A percentile compares a stretch with the other conserved stretches of the same genome.
phyloP scores from a whole-genome alignment of 2,113 vertebrate species.

The Chiloscyllium plagiosum region DNA sequence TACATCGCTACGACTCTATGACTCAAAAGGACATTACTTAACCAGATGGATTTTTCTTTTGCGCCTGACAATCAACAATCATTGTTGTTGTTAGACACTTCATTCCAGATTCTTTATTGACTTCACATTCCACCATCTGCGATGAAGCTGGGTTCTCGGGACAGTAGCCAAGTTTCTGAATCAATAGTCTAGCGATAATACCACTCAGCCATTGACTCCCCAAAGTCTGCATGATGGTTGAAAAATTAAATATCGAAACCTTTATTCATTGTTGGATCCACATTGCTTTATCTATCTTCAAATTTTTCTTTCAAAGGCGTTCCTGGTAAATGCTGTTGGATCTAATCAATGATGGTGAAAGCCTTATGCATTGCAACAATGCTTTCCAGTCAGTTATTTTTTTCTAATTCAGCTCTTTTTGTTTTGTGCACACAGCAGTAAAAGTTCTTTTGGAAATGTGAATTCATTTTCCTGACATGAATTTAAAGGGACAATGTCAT shows the following conservation, averaged over 20 bases:
- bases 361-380: background rate
- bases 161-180: too few species aligned
- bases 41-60: too few species aligned
- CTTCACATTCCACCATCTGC: too few species aligned
- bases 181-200: too few species aligned
- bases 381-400: background rate
- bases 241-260: background rate
- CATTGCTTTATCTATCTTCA: background rate
- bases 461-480: slow-evolving; percentile 5
- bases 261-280: background rate
- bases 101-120: too few species aligned
- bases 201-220: too few species aligned
- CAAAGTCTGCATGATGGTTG: background rate
- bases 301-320: background rate
- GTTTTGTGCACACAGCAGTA: background rate
- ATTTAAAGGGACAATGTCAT: slow-evolving; percentile 13
- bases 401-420: background rate
- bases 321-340: background rate
- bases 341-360: background rate
- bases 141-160: too few species aligned
- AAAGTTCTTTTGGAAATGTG: background rate
- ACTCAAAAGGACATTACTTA: too few species aligned
- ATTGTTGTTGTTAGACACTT: too few species aligned
- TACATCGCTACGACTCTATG: too few species aligned
- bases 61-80: too few species aligned